These are phyloP conservation scores for Limosa lapponica DNA, from an alignment of 2,797 vertebrate genomes.

Conservation along the genomic window DNA sequence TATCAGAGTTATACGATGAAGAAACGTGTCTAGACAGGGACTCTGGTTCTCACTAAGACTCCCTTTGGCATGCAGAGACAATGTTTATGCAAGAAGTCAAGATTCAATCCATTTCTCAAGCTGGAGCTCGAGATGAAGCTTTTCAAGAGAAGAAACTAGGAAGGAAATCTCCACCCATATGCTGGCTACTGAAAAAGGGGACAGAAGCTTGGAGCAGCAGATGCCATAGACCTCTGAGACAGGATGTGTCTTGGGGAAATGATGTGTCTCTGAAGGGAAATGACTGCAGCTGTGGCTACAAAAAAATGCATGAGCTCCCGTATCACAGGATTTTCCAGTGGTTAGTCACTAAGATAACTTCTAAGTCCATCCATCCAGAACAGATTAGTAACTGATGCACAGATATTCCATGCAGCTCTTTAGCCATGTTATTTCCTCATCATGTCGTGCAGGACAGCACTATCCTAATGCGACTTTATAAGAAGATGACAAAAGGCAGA, in stretches of 20 bases:
- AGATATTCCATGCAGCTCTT: slow-evolving; percentile 44
- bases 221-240: slow-evolving; percentile 67
- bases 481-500: neutral
- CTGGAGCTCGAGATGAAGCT: slow-evolving; percentile 28
- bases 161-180: slow-evolving; percentile 76
- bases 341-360: slow-evolving; percentile 78
- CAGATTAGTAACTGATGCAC: slow-evolving; percentile 72
- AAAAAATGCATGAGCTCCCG: slow-evolving; percentile 60
- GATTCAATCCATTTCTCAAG: slow-evolving; percentile 58
- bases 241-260: slow-evolving; percentile 77
- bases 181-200: slow-evolving; percentile 14
- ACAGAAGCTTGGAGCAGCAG: slow-evolving; percentile 55
- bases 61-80: slow-evolving; percentile 53
- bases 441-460: neutral
- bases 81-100: slow-evolving; percentile 68
- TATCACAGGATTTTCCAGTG: slow-evolving; percentile 75
- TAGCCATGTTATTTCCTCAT: slow-evolving; percentile 13
- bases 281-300: slow-evolving; percentile 73
- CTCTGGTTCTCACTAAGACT: slow-evolving; percentile 36
- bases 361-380: slow-evolving; percentile 72
- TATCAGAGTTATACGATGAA: slow-evolving; percentile 10
- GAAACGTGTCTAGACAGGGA: slow-evolving; percentile 51
- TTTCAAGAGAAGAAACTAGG: slow-evolving; percentile 67
- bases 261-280: slow-evolving; percentile 77
- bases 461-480: neutral